A percentile compares a stretch with the other conserved stretches of the same genome.
Conservation (phyloP, 1,140 invertebrate genomes). For the Hydropsyche tenuis region DNA sequence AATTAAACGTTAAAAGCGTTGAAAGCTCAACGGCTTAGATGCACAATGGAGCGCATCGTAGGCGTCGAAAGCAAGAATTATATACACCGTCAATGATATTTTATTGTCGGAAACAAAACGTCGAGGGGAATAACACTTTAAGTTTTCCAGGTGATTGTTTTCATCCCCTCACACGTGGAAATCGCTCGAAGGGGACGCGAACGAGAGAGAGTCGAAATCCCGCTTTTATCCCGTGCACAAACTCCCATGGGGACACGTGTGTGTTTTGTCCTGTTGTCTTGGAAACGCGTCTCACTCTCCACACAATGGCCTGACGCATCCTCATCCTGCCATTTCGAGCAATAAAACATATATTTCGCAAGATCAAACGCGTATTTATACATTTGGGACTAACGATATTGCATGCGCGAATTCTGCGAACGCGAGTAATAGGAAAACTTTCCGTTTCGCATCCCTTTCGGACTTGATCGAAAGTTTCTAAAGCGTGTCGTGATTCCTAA, state of each 20-base stretch:
- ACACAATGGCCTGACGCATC: background rate
- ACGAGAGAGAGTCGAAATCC: background rate
- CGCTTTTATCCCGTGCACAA: constrained; percentile 17
- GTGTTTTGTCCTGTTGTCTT: constrained; percentile 12
- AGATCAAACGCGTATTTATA: background rate
- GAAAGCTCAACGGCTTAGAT: too few species aligned
- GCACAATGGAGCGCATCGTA: too few species aligned
- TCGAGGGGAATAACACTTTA: constrained; percentile 18
- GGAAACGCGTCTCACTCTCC: background rate
- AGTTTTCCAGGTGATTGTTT: constrained; percentile 21
- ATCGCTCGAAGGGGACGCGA: background rate
- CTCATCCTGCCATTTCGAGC: background rate
- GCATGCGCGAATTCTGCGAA: constrained; percentile 1
- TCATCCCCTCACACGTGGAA: constrained; percentile 12
- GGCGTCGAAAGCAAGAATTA: too few species aligned
- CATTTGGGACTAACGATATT: background rate
- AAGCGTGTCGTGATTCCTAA: constrained; percentile 43
- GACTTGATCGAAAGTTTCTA: constrained; percentile 38
- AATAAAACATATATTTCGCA: background rate
- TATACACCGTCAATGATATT: constrained; percentile 3
- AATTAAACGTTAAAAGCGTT: too few species aligned
- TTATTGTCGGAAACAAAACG: constrained; percentile 12
- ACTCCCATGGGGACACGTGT: background rate
- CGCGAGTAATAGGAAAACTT: constrained; percentile 42
- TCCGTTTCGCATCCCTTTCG: constrained; percentile 1